phyloP scores from a whole-genome alignment of 2,888 invertebrate genomes.

The Aplocera efformata region DNA sequence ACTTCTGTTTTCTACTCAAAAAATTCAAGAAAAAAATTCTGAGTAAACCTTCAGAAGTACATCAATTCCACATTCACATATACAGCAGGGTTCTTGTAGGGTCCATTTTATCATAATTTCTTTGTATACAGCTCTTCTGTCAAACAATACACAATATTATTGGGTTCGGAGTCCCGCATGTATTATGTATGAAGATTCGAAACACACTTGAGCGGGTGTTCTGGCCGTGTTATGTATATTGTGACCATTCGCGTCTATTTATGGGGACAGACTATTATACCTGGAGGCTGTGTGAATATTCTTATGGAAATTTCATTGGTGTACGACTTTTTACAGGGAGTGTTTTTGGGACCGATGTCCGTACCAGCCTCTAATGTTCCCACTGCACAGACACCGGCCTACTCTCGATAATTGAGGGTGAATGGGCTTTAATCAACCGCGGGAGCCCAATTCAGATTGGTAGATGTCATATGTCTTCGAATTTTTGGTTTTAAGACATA shows the following conservation, averaged over 20 bases:
- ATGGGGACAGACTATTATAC: constrained; percentile 8
- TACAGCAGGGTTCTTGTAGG: constrained; percentile 12
- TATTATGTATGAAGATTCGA: constrained; percentile 63
- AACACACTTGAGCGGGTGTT: constrained; percentile 38
- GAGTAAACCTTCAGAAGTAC: background rate
- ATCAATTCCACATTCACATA: constrained; percentile 4
- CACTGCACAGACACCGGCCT: too few species aligned
- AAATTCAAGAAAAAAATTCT: too few species aligned
- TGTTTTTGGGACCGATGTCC: background rate
- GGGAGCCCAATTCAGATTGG: too few species aligned
- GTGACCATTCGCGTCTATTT: constrained; percentile 18
- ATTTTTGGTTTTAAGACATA: too few species aligned
- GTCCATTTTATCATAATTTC: constrained; percentile 60
- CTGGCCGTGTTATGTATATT: constrained; percentile 9
- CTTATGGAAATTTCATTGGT: constrained; percentile 15
- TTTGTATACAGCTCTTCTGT: constrained; percentile 52
- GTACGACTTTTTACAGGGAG: background rate
- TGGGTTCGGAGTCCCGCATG: constrained; percentile 53
- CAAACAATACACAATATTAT: constrained; percentile 66
- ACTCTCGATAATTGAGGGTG: too few species aligned
- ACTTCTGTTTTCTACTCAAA: too few species aligned
- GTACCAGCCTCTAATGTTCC: too few species aligned
- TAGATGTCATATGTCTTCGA: too few species aligned
- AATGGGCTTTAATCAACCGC: too few species aligned
- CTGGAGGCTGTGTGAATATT: constrained; percentile 8